Percentiles rank a stretch among this genome's conserved stretches.
These are phyloP conservation scores for Eupithecia subumbrata DNA, from an alignment of 2,888 invertebrate species.

Conservation along the genomic window DNA sequence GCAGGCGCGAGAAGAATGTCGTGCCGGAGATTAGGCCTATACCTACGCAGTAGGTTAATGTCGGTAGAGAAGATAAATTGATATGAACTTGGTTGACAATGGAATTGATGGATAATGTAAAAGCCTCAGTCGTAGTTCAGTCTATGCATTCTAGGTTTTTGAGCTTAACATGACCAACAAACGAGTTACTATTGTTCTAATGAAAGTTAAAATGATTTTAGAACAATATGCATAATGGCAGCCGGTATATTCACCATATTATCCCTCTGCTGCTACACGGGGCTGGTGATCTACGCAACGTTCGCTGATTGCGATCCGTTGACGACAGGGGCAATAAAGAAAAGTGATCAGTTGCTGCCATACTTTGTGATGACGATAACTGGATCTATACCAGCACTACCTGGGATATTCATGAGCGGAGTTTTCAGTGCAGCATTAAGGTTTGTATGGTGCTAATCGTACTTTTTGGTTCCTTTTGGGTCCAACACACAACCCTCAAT, in stretches of 20 bases:
- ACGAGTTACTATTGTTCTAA: not conserved
- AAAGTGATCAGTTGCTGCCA: conserved; percentile 90
- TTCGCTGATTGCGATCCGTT: conserved; percentile 94
- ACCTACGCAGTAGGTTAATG: not conserved
- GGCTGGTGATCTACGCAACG: conserved; percentile 93
- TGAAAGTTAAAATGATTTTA: conserved; percentile 60
- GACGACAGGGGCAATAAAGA: conserved; percentile 87
- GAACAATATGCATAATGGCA: conserved; percentile 90
- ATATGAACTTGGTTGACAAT: not conserved
- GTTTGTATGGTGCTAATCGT: conserved; percentile 63
- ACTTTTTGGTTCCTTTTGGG: not conserved
- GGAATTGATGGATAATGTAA: not conserved
- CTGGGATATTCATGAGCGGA: conserved; percentile 93
- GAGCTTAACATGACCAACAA: not conserved
- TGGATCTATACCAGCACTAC: conserved; percentile 88
- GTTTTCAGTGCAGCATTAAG: conserved; percentile 95
- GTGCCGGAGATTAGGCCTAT: not conserved
- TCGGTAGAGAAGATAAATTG: not conserved
- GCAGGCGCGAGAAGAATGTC: not conserved
- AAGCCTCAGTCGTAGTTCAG: not conserved
- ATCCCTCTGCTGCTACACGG: conserved; percentile 92
- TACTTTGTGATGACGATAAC: conserved; percentile 93
- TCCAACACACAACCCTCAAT: not conserved
- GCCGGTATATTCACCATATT: conserved; percentile 90
- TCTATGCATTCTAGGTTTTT: not conserved